Percentiles rank a stretch among this genome's conserved stretches.
Evolutionary conservation across 2,888 invertebrate species (phyloP).

Genomic region (Nomada hirtipes): DNA sequence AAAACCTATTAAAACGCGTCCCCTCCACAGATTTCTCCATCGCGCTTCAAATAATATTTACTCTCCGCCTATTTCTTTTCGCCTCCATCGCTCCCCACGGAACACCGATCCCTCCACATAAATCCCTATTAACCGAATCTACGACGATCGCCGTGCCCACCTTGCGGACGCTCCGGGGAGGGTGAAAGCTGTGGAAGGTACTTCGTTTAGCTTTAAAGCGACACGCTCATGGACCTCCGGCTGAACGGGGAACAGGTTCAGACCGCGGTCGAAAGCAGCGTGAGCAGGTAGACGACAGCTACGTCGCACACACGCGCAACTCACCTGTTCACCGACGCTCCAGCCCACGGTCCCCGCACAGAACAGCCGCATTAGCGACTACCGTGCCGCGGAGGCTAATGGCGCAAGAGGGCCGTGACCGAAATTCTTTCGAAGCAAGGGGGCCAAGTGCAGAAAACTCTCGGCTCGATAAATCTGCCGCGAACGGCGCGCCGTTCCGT

Average conservation of each 20-base stretch:
- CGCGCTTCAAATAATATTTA: too few relatives aligned
- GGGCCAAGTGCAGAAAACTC: conserved; percentile 81
- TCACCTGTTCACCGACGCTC: conserved; percentile 42
- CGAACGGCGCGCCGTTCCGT: conserved; percentile 9
- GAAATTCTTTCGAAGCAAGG: conserved; percentile 80
- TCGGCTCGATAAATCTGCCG: conserved; percentile 59
- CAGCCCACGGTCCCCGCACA: conserved; percentile 16
- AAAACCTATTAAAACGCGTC: neutral
- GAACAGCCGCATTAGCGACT: conserved; percentile 52
- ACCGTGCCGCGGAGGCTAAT: conserved; percentile 66
- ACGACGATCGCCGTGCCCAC: neutral
- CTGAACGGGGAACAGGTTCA: conserved; percentile 63
- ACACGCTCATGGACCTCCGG: conserved; percentile 55
- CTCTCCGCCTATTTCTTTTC: too few relatives aligned
- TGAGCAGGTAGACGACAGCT: conserved; percentile 61
- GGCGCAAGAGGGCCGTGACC: conserved; percentile 82
- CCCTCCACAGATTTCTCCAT: too few relatives aligned
- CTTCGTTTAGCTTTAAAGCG: conserved; percentile 53
- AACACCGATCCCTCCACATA: neutral
- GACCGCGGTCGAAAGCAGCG: conserved; percentile 64
- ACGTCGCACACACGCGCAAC: conserved; percentile 3
- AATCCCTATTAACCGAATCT: neutral
- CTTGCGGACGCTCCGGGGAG: neutral
- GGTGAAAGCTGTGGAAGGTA: conserved; percentile 21
- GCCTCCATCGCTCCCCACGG: too few relatives aligned